Evolutionary conservation across 2,113 vertebrate genomes (phyloP).

Genomic region (Benitochromis conjunctus): DNA sequence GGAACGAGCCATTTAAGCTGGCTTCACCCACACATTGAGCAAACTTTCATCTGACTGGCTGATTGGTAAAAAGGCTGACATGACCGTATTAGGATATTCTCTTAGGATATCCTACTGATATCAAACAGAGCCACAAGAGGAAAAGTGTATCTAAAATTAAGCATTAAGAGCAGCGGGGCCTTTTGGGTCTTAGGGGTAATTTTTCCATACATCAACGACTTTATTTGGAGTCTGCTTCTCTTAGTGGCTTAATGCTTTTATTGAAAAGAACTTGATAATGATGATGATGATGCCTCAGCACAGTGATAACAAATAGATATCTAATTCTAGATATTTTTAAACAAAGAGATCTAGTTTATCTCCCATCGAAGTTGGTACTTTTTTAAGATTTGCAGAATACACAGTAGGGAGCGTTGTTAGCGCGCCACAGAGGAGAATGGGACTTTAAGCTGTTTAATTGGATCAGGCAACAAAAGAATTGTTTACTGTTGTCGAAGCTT

Average conservation of each 20-base stretch:
- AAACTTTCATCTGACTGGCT: not conserved
- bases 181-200: not conserved
- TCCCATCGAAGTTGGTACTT: not conserved
- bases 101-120: not conserved
- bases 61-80: not conserved
- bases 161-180: no score
- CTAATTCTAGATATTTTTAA: not conserved
- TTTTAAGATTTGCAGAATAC: not conserved
- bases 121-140: not conserved
- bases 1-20: not conserved
- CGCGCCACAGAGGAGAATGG: not conserved
- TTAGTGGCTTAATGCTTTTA: not conserved
- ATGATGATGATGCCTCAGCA: not conserved
- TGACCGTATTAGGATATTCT: not conserved
- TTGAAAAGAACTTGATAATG: not conserved
- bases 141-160: not conserved
- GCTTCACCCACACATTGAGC: not conserved
- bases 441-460: conserved; percentile 42
- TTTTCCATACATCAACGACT: not conserved
- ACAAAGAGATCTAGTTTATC: not conserved
- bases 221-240: not conserved
- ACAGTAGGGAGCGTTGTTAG: not conserved
- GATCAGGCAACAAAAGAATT: conserved; percentile 37
- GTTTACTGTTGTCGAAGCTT: conserved; percentile 3
- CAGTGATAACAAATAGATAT: not conserved